Base-by-base conservation (phyloP, 2,113 vertebrate genomes). In the Campylorhamphus procurvoides region DNA sequence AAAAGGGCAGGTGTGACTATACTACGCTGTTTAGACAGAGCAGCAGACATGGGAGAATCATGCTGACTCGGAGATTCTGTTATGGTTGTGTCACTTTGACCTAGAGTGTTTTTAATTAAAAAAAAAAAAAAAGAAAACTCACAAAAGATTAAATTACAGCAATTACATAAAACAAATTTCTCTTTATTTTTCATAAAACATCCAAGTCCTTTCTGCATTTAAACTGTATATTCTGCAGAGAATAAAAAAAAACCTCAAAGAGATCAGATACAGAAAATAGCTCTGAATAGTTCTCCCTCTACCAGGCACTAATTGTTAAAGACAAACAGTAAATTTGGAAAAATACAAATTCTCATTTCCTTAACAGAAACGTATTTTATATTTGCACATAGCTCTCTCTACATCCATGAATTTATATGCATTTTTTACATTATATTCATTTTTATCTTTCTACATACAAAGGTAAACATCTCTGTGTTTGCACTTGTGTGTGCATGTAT, bases 1-100 rank as follows among this genome's bases (percentile, higher is more conserved):
- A 99, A 92, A 50, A 99, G 99, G 84, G 98, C 97, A 19, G 98
- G 98, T 19, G 99, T 99, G 92, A 99, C 99, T 85, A 98, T 91
- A 75, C 97, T 97, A 58, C n/a, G 58, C 8, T 96, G 98, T n/a
- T 98, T 98, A 49, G 98, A 88, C 19, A 95, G 78, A 69, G 91
- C 86, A 77, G 96, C 97, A 33, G 96, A 94, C 56, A 86, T 84
- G 20, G 91, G 95, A 56, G 98, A 98, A 75, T 98, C 98, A 39
- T 89, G 97, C 56, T 96, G 98, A 81, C 96, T 95, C 66, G 96
- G 82, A 6, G 98, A 98, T 92, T 94, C 96, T 63, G 98, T 97
- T 50, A 97, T 97, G 39, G 98, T 97, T 20, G 97, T 96, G 74
- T 98, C 98, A n/a, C 97, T 99, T 89, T 98, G 99, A 94, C 98